These are phyloP conservation scores for Ranitomeya variabilis DNA, from an alignment of 2,113 vertebrate genomes.

Conservation along the genomic window DNA sequence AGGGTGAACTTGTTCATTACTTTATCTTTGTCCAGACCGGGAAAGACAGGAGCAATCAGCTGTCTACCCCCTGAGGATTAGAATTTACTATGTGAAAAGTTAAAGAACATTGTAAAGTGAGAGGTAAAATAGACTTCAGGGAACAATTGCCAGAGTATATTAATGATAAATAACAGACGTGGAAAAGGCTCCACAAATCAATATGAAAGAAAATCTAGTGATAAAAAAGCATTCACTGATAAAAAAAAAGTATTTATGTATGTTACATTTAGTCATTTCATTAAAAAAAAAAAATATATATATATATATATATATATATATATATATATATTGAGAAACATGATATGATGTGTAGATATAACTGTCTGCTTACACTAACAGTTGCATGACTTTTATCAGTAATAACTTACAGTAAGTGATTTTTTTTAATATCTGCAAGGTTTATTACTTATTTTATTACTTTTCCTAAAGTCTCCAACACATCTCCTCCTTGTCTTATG, in stretches of 20 bases:
- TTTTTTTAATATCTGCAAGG: too few relatives aligned
- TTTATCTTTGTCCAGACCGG: constrained; percentile 27
- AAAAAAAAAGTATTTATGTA: neutral
- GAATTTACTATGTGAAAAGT: constrained; percentile 22
- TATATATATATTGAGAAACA: too few relatives aligned
- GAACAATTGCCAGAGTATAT: constrained; percentile 22
- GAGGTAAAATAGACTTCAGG: constrained; percentile 20
- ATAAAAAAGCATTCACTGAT: too few relatives aligned
- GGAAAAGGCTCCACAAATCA: neutral
- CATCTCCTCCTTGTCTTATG: too few relatives aligned
- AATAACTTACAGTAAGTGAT: too few relatives aligned
- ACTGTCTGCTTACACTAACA: too few relatives aligned
- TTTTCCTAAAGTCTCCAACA: too few relatives aligned
- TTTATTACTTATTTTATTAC: too few relatives aligned
- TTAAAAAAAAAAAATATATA: too few relatives aligned
- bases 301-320: too few relatives aligned
- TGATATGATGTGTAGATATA: too few relatives aligned
- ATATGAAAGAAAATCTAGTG: neutral
- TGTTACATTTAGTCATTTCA: neutral
- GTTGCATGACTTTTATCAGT: too few relatives aligned
- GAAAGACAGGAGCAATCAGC: constrained; percentile 46
- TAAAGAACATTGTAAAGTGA: constrained; percentile 20
- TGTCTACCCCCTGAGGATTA: constrained; percentile 45
- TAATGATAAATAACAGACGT: neutral
- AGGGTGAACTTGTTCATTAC: constrained; percentile 17